Evolutionary conservation across 2,113 vertebrate genomes (phyloP).

Genomic region (Acinonyx jubatus): DNA sequence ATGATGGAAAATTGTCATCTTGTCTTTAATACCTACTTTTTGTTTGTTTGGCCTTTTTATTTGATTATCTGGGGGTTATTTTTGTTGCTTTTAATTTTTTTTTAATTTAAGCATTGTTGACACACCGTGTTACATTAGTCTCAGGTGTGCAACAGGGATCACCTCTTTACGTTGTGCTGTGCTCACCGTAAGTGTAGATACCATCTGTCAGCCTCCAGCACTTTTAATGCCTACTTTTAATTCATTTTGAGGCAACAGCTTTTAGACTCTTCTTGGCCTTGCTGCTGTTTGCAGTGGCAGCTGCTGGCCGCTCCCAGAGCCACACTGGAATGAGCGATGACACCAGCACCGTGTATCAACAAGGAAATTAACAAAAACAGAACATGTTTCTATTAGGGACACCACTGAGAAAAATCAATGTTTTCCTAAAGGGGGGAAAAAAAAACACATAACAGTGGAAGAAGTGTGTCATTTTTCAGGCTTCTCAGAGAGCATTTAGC

Average conservation of each 20-base stretch:
- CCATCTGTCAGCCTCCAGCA: neutral
- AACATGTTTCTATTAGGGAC: constrained; percentile 18
- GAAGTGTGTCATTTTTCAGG: constrained; percentile 25
- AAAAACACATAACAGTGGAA: neutral
- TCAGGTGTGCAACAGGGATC: neutral
- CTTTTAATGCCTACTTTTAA: neutral
- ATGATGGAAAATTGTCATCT: neutral
- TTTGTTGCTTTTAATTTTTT: neutral
- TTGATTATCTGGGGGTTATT: neutral
- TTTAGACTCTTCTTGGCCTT: neutral
- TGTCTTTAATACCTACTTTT: constrained; percentile 27
- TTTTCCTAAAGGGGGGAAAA: constrained; percentile 53
- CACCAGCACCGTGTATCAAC: neutral
- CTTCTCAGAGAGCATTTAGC: constrained; percentile 27
- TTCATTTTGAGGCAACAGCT: neutral
- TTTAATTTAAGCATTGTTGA: neutral
- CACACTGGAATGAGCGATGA: constrained; percentile 43
- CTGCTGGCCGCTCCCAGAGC: constrained; percentile 46
- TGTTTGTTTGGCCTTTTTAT: neutral
- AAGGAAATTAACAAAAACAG: constrained; percentile 67
- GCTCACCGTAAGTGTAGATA: neutral
- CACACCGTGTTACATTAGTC: neutral
- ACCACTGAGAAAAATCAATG: constrained; percentile 54
- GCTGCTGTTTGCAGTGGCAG: constrained; percentile 34
- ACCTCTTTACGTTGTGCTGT: neutral